A percentile compares a stretch with the other conserved stretches of the same genome.
These are phyloP conservation scores for Aphelenchoides avenae DNA, from an alignment of 1,140 invertebrate genomes.

Conservation along the genomic window DNA sequence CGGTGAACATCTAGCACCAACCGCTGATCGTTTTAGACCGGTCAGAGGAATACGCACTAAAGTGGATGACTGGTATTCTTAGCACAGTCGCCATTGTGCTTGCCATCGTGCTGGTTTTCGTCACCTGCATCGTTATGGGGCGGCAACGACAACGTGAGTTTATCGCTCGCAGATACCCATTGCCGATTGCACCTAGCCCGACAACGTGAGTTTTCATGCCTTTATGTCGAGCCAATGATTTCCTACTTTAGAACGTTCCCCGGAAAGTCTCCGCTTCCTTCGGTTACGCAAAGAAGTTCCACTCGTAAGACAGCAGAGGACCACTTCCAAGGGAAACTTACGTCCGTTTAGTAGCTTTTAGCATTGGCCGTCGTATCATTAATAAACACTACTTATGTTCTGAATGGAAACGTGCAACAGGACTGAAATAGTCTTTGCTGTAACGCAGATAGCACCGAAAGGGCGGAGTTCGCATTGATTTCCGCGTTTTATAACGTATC, in stretches of 20 bases:
- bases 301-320: not conserved
- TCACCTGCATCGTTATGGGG: slow-evolving; percentile 30
- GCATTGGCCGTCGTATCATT: too few relatives aligned
- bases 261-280: slow-evolving; percentile 2
- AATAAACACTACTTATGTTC: too few relatives aligned
- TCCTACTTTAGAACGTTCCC: slow-evolving; percentile 18
- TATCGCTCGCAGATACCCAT: slow-evolving; percentile 21
- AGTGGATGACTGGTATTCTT: slow-evolving; percentile 41
- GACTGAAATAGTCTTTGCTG: too few relatives aligned
- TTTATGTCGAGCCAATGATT: too few relatives aligned
- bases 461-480: too few relatives aligned
- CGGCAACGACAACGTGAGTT: slow-evolving; percentile 28
- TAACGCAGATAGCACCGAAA: too few relatives aligned
- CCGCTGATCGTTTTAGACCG: slow-evolving; percentile 5
- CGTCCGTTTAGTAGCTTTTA: slow-evolving; percentile 19
- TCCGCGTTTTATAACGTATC: too few relatives aligned
- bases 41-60: slow-evolving; percentile 39
- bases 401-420: too few relatives aligned
- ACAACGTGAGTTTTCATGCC: not conserved
- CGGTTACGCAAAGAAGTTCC: not conserved
- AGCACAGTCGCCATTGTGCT: slow-evolving; percentile 32
- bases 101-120: slow-evolving; percentile 26
- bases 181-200: not conserved
- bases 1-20: not conserved
- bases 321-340: slow-evolving; percentile 11